Evolutionary conservation across 1,140 invertebrate genomes (phyloP).

Genomic region (Rhizoglyphus robini): DNA sequence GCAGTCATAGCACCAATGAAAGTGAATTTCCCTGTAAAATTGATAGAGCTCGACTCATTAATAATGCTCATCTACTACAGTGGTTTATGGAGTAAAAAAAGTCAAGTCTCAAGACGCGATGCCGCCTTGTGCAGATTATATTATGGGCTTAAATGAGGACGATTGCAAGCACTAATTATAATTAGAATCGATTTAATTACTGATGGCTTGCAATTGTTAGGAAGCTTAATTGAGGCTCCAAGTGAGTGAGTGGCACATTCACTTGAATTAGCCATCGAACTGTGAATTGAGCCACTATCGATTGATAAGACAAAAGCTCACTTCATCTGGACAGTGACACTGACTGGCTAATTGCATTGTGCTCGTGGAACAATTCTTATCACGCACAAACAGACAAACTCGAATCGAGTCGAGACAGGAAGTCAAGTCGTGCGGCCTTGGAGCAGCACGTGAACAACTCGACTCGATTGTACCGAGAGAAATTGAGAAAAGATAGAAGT

Average conservation of each 20-base stretch:
- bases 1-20: too few species aligned
- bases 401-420: not conserved
- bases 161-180: not conserved
- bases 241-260: too few species aligned
- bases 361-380: not conserved
- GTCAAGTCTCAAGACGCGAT: not conserved
- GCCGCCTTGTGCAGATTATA: not conserved
- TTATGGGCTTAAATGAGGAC: constrained; percentile 1
- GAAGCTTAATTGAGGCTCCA: too few species aligned
- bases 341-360: constrained; percentile 3
- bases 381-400: not conserved
- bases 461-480: too few species aligned
- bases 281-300: not conserved
- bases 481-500: too few species aligned
- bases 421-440: not conserved
- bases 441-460: not conserved
- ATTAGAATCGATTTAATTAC: constrained; percentile 10
- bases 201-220: not conserved
- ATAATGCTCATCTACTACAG: not conserved
- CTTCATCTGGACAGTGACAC: too few species aligned
- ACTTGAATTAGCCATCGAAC: too few species aligned
- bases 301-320: constrained; percentile 1
- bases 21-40: too few species aligned
- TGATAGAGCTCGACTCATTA: too few species aligned
- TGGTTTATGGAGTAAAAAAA: not conserved